Percentiles rank a stretch among this genome's conserved stretches.
Conservation (phyloP, 2,797 vertebrate genomes). For the Onychomys torridus region DNA sequence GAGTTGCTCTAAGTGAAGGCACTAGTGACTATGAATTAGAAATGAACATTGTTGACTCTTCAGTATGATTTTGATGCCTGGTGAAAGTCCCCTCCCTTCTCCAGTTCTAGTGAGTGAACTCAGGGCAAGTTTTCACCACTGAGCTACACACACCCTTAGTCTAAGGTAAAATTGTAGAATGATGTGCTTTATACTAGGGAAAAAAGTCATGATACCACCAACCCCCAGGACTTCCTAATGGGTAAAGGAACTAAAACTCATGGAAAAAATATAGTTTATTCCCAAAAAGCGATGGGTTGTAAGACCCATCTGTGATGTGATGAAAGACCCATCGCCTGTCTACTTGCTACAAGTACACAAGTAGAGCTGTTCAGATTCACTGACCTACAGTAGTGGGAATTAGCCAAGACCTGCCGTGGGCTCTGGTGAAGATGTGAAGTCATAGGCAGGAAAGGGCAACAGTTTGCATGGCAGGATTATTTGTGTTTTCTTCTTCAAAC, state of each 20-base stretch:
- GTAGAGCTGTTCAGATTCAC: neutral
- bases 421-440: neutral
- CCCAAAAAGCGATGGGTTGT: neutral
- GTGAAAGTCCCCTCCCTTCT: neutral
- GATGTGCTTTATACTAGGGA: neutral
- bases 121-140: neutral
- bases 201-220: neutral
- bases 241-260: neutral
- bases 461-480: neutral
- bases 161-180: neutral
- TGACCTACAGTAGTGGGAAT: neutral
- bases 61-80: neutral
- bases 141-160: neutral
- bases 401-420: no score
- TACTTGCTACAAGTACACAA: neutral
- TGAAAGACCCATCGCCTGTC: neutral
- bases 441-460: neutral
- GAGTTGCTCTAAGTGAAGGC: neutral
- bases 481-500: slow-evolving; percentile 1
- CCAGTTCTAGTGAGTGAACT: neutral
- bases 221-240: neutral
- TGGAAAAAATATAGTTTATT: neutral
- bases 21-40: neutral
- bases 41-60: neutral
- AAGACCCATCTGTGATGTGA: neutral